Base-by-base conservation (phyloP, 1,140 invertebrate genomes). In the Asbolus verrucosus region DNA sequence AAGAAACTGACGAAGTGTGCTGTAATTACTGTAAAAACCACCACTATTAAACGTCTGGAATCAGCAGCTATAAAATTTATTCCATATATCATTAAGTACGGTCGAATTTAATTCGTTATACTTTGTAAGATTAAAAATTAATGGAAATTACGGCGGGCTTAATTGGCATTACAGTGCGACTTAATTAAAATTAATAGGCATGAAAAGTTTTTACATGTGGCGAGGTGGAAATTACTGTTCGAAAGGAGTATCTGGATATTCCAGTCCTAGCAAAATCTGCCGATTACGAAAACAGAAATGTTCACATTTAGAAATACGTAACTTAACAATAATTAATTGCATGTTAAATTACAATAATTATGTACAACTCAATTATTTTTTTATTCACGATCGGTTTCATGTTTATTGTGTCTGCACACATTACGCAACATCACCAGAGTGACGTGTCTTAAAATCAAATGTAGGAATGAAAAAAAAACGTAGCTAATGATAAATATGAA, bases 401-500 rank as follows among this genome's bases (percentile, higher is more conserved):
- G 11, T 11, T 60, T 36, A 62, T 33, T 62, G 36, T 18, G 36
- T 21, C 9, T 16, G 16, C 24, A 21, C 50, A n/a, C 14, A 18
- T 27, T 63, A 13, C 18, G 19, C 31, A 63, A 38, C 19, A 15
- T 19, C 6, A 63, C 6, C 9, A 19, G 15, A 39, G 11, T n/a
- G 33, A 11, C 11, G 11, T 39, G 18, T 62, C 30, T 62, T 36
- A 19, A 63, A 39, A 2, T 63, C 46, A 21, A 27, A 54, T 27
- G 46, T 24, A 54, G n/a, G 11, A 54, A 33, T 33, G 30, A 63
- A 41, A 41, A 63, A 59, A 41, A 63, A 41, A 39, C 41, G 61
- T 39, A n/a, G n/a, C n/a, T n/a, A 63, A 63, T 63, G 33, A 63
- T 63, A 63, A 63, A 63, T 63, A 63, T 63, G 61, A 63, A 63